phyloP scores from a whole-genome alignment of 2,888 invertebrate genomes.

The Temnothorax unifasciatus region DNA sequence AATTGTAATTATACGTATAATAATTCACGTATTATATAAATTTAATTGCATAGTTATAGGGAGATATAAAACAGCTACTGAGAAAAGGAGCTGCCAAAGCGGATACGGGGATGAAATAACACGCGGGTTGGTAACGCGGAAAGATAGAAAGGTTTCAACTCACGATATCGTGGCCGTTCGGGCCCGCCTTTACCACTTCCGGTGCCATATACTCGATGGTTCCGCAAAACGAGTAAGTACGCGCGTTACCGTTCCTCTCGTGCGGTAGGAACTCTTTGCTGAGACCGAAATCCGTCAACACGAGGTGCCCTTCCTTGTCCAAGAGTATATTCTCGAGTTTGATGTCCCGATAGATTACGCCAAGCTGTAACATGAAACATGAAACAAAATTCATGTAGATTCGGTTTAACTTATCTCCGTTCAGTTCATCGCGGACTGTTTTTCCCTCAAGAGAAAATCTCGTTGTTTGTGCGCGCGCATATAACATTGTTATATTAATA shows the following conservation, averaged over 20 bases:
- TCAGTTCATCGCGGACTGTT: neutral
- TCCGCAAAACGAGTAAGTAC: conserved; percentile 99
- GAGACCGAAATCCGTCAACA: conserved; percentile 98
- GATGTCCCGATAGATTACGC: conserved; percentile 99
- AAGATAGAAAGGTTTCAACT: conserved; percentile 87
- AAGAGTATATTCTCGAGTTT: conserved; percentile 98
- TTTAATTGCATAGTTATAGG: neutral
- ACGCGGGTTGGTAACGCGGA: neutral
- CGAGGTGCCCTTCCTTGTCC: conserved; percentile 97
- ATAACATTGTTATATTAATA: neutral
- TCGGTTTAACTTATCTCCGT: neutral
- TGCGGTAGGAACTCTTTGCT: conserved; percentile 96
- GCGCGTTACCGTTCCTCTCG: conserved; percentile 90
- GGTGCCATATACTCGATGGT: conserved; percentile 99
- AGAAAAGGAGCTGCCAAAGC: neutral
- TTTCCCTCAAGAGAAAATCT: neutral
- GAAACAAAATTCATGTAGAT: conserved; percentile 46
- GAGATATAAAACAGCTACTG: neutral
- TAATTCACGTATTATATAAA: neutral
- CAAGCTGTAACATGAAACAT: conserved; percentile 90
- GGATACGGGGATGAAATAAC: conserved; percentile 13
- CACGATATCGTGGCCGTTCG: conserved; percentile 97
- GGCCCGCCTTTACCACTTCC: conserved; percentile 92
- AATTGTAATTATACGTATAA: neutral
- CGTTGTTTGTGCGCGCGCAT: neutral